Percentiles rank a stretch among this genome's conserved stretches.
Evolutionary conservation across 2,888 invertebrate genomes (phyloP).

Genomic region (Drosophila borborema): DNA sequence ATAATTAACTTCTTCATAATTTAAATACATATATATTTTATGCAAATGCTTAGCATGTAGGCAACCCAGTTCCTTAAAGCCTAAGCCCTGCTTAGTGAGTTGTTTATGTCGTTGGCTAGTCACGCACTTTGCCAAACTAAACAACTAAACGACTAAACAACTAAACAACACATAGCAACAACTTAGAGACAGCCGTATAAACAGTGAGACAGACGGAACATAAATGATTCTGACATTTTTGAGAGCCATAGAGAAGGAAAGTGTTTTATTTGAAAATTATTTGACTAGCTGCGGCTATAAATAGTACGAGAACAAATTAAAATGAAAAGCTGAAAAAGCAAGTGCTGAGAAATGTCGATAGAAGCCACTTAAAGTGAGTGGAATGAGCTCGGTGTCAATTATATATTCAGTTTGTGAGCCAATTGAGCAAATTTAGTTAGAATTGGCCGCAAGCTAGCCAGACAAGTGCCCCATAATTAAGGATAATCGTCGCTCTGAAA

Average conservation of each 20-base stretch:
- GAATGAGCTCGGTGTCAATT: neutral
- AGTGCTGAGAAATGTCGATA: slow-evolving; percentile 1
- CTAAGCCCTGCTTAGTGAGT: slow-evolving; percentile 7
- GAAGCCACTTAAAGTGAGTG: neutral
- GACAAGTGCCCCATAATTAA: slow-evolving; percentile 59
- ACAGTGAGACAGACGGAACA: slow-evolving; percentile 7
- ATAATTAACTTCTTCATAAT: too few species aligned
- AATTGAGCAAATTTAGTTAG: slow-evolving; percentile 20
- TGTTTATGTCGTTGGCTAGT: slow-evolving; percentile 24
- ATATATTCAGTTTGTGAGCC: slow-evolving; percentile 9
- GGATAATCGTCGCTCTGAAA: slow-evolving; percentile 64
- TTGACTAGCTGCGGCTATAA: slow-evolving; percentile 34
- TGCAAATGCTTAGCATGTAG: neutral
- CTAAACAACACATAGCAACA: slow-evolving; percentile 20
- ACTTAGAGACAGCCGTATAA: neutral
- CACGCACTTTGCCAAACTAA: slow-evolving; percentile 45
- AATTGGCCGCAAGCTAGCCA: slow-evolving; percentile 7
- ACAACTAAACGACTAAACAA: slow-evolving; percentile 21
- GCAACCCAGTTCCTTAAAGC: slow-evolving; percentile 1
- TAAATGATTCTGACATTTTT: slow-evolving; percentile 29
- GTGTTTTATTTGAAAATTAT: slow-evolving; percentile 30
- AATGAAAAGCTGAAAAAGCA: slow-evolving; percentile 9
- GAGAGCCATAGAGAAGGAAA: slow-evolving; percentile 17
- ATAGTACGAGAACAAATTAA: slow-evolving; percentile 22
- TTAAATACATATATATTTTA: neutral